phyloP scores from a whole-genome alignment of 2,888 invertebrate species.

The Dicroscelio sp. region DNA sequence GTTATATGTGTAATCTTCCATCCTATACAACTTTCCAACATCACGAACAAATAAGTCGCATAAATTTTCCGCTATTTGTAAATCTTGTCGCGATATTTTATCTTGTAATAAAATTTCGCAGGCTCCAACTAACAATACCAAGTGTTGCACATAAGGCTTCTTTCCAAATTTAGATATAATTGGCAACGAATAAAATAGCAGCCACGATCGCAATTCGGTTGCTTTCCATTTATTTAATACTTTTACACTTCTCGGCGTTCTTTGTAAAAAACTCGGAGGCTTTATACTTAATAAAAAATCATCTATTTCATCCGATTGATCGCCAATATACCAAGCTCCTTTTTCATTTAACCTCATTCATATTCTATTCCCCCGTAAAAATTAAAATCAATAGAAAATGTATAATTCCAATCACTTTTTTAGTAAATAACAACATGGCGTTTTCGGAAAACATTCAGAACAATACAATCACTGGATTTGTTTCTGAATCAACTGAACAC shows the following conservation, averaged over 20 bases:
- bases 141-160: slow-evolving; percentile 27
- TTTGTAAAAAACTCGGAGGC: slow-evolving; percentile 23
- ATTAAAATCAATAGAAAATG: too few species aligned
- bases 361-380: too few species aligned
- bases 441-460: too few species aligned
- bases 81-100: slow-evolving; percentile 21
- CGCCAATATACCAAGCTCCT: slow-evolving; percentile 30
- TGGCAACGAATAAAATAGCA: slow-evolving; percentile 40
- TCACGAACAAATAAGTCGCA: slow-evolving; percentile 20
- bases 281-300: background rate
- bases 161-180: slow-evolving; percentile 44
- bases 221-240: slow-evolving; percentile 25
- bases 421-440: too few species aligned
- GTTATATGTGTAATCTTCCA: slow-evolving; percentile 39
- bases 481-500: too few species aligned
- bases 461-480: too few species aligned
- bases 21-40: slow-evolving; percentile 33
- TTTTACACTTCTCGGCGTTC: background rate
- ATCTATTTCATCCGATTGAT: background rate
- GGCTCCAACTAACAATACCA: slow-evolving; percentile 46
- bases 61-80: slow-evolving; percentile 20
- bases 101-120: slow-evolving; percentile 44
- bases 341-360: background rate
- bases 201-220: slow-evolving; percentile 14
- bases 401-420: too few species aligned